Evolutionary conservation across 2,888 invertebrate genomes (phyloP).

Genomic region (Drosophila nr. perissopoda): DNA sequence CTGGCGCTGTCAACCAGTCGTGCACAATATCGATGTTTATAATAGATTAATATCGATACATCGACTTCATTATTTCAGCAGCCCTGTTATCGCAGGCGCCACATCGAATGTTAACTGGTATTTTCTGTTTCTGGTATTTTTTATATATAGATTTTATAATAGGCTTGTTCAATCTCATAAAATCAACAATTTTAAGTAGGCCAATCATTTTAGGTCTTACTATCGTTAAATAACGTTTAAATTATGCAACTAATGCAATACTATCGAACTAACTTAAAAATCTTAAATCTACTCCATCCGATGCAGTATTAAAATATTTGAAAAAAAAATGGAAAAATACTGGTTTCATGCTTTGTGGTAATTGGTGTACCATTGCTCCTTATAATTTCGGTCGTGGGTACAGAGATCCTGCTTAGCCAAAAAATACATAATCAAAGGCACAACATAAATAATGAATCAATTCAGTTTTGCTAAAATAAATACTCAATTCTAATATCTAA

Average conservation of each 20-base stretch:
- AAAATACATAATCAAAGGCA: not conserved
- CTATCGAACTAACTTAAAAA: not conserved
- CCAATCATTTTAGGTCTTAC: not conserved
- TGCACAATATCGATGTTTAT: not conserved
- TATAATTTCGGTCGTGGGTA: not conserved
- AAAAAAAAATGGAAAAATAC: not conserved
- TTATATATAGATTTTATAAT: not conserved
- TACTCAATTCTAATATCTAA: not conserved
- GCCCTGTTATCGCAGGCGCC: not conserved
- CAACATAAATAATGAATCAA: not conserved
- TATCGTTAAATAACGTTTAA: not conserved
- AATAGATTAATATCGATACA: constrained; percentile 3
- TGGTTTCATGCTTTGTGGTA: not conserved
- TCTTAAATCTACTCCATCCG: not conserved
- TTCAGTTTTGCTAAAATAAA: not conserved
- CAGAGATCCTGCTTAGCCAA: not conserved
- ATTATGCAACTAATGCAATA: not conserved
- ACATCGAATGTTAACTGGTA: not conserved
- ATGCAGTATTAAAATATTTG: not conserved
- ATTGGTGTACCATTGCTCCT: not conserved
- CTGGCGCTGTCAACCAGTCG: constrained; percentile 2
- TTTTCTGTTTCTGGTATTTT: not conserved
- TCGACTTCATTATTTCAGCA: not conserved
- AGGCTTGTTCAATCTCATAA: not conserved
- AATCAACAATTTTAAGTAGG: not conserved